phyloP scores from a whole-genome alignment of 2,113 vertebrate species.

The Limnothrissa miodon region DNA sequence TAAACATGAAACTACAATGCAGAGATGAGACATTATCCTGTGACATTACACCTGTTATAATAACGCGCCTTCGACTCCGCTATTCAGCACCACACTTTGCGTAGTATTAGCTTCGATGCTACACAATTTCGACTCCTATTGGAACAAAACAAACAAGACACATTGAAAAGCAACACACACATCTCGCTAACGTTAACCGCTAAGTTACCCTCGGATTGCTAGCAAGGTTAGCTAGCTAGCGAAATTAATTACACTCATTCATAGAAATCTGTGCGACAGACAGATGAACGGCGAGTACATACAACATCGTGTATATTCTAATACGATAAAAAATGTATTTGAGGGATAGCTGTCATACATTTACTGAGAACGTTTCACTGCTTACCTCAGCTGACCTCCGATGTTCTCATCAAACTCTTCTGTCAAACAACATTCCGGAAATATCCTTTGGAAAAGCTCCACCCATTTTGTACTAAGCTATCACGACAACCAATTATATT shows the following conservation, averaged over 20 bases:
- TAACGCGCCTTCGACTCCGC: background rate
- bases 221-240: background rate
- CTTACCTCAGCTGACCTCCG: conserved; percentile 63
- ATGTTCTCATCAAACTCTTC: conserved; percentile 52
- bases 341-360: background rate
- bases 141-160: conserved; percentile 1
- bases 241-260: conserved; percentile 3
- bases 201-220: background rate
- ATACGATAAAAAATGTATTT: background rate
- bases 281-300: background rate
- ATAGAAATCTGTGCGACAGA: background rate
- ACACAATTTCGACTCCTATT: conserved; percentile 49
- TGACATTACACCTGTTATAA: background rate
- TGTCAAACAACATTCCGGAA: conserved; percentile 62
- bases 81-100: background rate
- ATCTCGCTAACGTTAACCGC: background rate
- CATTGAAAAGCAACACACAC: background rate
- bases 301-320: too few relatives aligned
- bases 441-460: conserved; percentile 41
- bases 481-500: background rate
- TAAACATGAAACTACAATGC: too few relatives aligned
- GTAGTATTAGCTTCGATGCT: background rate
- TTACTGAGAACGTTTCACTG: background rate
- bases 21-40: background rate
- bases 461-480: conserved; percentile 32